Percentiles rank a stretch among this genome's conserved stretches.
These are phyloP conservation scores for Cryptoleucopteryx plumbea DNA, from an alignment of 2,113 vertebrate genomes.

Conservation along the genomic window DNA sequence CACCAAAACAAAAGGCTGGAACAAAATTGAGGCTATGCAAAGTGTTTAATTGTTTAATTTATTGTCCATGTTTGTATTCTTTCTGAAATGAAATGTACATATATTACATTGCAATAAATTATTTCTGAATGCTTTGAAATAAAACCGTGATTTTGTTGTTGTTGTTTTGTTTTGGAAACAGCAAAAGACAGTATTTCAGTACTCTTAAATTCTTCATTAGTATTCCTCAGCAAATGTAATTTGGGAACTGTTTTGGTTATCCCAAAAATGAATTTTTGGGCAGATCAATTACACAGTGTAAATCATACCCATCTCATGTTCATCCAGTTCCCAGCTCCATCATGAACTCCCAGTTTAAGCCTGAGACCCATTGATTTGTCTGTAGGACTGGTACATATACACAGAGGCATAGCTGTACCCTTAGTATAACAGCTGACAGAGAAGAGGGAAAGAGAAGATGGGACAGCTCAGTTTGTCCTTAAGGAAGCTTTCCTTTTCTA, in stretches of 20 bases:
- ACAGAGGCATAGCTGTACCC: background rate
- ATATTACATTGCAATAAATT: constrained; percentile 13
- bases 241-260: background rate
- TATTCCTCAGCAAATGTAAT: background rate
- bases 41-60: constrained; percentile 27
- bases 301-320: accelerated
- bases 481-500: background rate
- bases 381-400: background rate
- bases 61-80: background rate
- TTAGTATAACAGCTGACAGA: background rate
- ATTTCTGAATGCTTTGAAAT: constrained; percentile 4
- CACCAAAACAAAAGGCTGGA: constrained; percentile 27
- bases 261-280: background rate
- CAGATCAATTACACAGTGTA: background rate
- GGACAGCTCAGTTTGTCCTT: background rate
- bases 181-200: background rate
- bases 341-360: background rate
- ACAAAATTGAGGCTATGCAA: background rate
- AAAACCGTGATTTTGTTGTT: background rate
- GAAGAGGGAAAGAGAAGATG: background rate
- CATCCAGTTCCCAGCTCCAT: background rate
- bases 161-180: background rate
- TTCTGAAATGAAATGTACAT: background rate
- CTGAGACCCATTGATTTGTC: background rate
- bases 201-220: background rate